Evolutionary conservation across 2,888 invertebrate genomes (phyloP).

Genomic region (Drosophila nr. fundita): DNA sequence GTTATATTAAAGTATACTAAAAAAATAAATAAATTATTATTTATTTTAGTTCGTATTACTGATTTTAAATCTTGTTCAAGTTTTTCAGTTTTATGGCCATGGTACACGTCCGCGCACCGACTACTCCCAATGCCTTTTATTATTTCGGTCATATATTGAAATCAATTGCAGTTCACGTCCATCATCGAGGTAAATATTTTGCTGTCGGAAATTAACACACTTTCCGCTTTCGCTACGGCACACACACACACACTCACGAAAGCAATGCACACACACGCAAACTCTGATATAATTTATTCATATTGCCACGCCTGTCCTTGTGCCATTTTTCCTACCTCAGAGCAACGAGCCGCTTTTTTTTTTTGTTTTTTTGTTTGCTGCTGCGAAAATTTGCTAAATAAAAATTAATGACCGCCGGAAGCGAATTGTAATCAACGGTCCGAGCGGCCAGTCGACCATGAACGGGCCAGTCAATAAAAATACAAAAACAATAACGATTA

Average conservation of each 20-base stretch:
- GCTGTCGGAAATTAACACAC: slow-evolving; percentile 79
- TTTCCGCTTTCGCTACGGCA: slow-evolving; percentile 71
- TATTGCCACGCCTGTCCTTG: slow-evolving; percentile 57
- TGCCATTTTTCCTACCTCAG: slow-evolving; percentile 65
- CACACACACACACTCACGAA: slow-evolving; percentile 16
- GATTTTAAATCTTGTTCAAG: not conserved
- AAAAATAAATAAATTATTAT: not conserved
- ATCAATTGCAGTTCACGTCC: slow-evolving; percentile 77
- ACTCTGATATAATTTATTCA: slow-evolving; percentile 68
- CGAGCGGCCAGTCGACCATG: slow-evolving; percentile 43
- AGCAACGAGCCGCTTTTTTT: slow-evolving; percentile 26
- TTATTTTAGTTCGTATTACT: not conserved
- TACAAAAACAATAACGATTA: slow-evolving; percentile 35
- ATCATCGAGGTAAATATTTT: slow-evolving; percentile 71
- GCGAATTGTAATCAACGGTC: slow-evolving; percentile 76
- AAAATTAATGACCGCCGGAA: slow-evolving; percentile 80
- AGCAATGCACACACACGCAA: slow-evolving; percentile 10
- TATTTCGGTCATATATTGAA: slow-evolving; percentile 56
- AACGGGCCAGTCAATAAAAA: slow-evolving; percentile 47
- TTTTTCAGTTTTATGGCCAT: not conserved
- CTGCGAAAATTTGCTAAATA: slow-evolving; percentile 76
- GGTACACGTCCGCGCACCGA: too few species aligned
- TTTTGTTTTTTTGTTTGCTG: slow-evolving; percentile 10
- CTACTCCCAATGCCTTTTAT: slow-evolving; percentile 11
- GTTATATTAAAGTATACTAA: not conserved